phyloP scores from a whole-genome alignment of 2,888 invertebrate species.

The Machimus atricapillus region DNA sequence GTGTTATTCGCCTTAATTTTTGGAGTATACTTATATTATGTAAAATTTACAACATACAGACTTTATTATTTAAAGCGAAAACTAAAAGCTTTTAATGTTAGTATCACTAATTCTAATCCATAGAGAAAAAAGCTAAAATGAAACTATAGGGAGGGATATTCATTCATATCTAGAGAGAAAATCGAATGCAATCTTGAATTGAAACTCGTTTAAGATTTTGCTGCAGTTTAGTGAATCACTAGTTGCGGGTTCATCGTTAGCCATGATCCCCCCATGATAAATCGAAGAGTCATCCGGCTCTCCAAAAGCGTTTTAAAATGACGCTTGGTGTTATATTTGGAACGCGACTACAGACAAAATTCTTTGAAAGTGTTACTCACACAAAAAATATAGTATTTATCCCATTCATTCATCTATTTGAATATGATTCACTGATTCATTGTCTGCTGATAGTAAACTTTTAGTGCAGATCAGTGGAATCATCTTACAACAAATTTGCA shows the following conservation, averaged over 20 bases:
- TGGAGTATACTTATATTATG: too few species aligned
- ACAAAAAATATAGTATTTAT: neutral
- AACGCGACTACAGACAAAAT: neutral
- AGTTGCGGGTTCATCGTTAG: neutral
- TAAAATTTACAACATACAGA: too few species aligned
- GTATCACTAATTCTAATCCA: too few species aligned
- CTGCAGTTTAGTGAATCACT: neutral
- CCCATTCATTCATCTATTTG: neutral
- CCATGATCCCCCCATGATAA: neutral
- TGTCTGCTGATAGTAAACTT: neutral
- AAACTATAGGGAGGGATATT: neutral
- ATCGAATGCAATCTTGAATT: neutral
- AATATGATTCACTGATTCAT: neutral
- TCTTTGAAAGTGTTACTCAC: neutral
- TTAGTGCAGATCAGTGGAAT: neutral
- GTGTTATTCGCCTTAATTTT: too few species aligned
- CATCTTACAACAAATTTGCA: neutral
- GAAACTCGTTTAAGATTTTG: too few species aligned
- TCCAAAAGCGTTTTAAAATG: neutral
- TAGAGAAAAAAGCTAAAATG: neutral
- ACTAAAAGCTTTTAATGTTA: too few species aligned
- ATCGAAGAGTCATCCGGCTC: neutral
- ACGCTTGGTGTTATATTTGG: neutral
- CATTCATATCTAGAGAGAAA: neutral
- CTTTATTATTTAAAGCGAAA: too few species aligned